phyloP scores from a whole-genome alignment of 2,797 vertebrate genomes.

The Avahi laniger region DNA sequence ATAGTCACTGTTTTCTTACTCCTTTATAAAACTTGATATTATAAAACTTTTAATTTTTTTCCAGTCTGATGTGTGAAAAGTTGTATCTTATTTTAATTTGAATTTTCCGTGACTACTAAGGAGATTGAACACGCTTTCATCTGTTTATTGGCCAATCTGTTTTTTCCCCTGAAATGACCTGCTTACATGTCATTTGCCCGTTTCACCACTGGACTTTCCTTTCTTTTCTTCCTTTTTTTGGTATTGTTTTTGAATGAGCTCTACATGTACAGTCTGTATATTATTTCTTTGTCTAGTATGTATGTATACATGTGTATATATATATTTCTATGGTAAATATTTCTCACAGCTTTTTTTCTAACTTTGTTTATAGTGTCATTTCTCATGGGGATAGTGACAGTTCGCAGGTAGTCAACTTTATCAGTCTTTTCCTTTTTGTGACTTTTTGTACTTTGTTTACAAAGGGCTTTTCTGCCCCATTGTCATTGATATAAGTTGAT shows the following conservation, averaged over 20 bases:
- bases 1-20: neutral
- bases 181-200: neutral
- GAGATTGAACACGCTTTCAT: neutral
- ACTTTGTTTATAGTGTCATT: neutral
- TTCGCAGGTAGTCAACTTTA: neutral
- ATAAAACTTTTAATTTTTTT: neutral
- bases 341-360: neutral
- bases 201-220: neutral
- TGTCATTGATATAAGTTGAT: neutral
- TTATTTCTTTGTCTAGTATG: neutral
- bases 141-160: neutral
- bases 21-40: neutral
- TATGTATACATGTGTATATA: neutral
- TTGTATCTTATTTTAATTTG: neutral
- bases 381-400: neutral
- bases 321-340: neutral
- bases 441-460: neutral
- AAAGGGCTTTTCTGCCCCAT: neutral
- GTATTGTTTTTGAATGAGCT: neutral
- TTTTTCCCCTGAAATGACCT: neutral
- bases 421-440: neutral
- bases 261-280: neutral
- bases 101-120: neutral
- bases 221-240: neutral
- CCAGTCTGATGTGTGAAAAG: neutral